phyloP scores from a whole-genome alignment of 2,888 invertebrate species.

The Conistra vaccinii region DNA sequence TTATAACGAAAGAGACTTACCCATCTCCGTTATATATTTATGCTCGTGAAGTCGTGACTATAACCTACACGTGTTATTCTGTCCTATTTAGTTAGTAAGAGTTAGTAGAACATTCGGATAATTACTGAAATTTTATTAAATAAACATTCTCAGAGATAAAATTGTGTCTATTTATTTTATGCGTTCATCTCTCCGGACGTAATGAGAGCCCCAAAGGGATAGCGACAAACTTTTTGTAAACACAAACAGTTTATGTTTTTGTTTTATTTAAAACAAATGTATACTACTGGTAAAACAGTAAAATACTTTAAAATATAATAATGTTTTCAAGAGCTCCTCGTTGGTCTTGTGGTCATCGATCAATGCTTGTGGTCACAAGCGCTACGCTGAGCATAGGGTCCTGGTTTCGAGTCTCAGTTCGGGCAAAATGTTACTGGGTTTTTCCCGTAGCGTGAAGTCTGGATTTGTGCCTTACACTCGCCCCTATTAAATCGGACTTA shows the following conservation, averaged over 20 bases:
- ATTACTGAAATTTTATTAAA: background rate
- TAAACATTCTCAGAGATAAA: slow-evolving; percentile 17
- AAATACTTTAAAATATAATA: background rate
- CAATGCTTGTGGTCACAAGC: too few relatives aligned
- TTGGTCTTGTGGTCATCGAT: background rate
- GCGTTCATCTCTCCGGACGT: slow-evolving; percentile 29
- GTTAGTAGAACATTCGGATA: background rate
- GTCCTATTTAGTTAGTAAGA: background rate
- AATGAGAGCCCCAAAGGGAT: slow-evolving; percentile 52
- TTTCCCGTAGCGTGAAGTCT: background rate
- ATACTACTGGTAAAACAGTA: background rate
- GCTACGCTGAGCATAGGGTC: background rate
- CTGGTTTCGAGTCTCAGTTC: background rate
- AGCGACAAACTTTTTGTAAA: slow-evolving; percentile 27
- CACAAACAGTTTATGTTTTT: slow-evolving; percentile 21
- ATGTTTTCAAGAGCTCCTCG: background rate
- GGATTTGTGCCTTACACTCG: background rate
- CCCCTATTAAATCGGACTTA: background rate
- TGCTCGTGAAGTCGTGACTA: too few relatives aligned
- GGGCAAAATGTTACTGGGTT: background rate
- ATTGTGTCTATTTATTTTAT: slow-evolving; percentile 36
- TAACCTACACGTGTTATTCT: background rate
- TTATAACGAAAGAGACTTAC: too few relatives aligned
- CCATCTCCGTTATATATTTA: too few relatives aligned
- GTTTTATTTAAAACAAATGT: slow-evolving; percentile 33